Evolutionary conservation across 2,888 invertebrate genomes (phyloP).

Genomic region (Escarpia spicata): DNA sequence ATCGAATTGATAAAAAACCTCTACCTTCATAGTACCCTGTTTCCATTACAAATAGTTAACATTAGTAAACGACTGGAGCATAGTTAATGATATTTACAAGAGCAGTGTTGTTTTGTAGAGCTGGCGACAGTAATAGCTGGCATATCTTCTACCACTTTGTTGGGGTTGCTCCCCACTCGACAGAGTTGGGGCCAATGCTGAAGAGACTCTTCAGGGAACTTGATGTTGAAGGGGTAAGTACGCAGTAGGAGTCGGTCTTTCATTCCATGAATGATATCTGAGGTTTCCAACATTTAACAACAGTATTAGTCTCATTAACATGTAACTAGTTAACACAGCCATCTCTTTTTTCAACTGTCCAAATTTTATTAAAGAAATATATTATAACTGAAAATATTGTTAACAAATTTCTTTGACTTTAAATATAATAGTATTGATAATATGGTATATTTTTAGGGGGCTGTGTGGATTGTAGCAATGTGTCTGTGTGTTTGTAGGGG

Average conservation of each 20-base stretch:
- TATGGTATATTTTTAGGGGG: not conserved
- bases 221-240: conserved; percentile 37
- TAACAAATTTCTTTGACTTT: too few relatives aligned
- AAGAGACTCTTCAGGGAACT: conserved; percentile 40
- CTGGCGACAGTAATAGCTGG: conserved; percentile 31
- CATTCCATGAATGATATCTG: not conserved
- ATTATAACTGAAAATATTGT: too few relatives aligned
- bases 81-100: not conserved
- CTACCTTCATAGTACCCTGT: not conserved
- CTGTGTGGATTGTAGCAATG: not conserved
- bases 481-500: conserved; percentile 44
- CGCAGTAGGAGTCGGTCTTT: not conserved
- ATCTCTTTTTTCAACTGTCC: not conserved
- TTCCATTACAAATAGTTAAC: not conserved
- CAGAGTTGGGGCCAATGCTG: conserved; percentile 38
- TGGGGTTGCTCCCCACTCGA: conserved; percentile 44
- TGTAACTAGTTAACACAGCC: not conserved
- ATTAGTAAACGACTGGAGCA: not conserved
- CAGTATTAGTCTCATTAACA: conserved; percentile 14
- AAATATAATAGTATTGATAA: too few relatives aligned
- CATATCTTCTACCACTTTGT: conserved; percentile 46
- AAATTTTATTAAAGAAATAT: too few relatives aligned
- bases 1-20: not conserved
- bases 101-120: not conserved
- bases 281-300: not conserved